Conservation (phyloP, 2,797 vertebrate genomes). For the Delichon dasypus region DNA sequence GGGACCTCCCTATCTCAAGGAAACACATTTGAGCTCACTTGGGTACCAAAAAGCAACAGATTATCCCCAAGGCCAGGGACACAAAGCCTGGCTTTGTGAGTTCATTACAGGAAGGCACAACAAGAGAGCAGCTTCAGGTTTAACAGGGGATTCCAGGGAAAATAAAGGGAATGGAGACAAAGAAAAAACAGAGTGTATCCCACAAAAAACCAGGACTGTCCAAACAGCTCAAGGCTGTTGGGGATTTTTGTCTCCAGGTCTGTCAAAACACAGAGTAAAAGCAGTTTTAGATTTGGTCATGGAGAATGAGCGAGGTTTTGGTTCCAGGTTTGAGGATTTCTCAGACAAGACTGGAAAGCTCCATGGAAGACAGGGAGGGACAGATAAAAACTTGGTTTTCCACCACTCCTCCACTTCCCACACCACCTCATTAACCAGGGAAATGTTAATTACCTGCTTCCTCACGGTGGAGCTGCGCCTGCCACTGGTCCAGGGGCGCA, state of each 20-base stretch:
- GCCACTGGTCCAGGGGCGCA: slow-evolving; percentile 68
- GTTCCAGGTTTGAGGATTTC: background rate
- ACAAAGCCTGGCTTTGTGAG: background rate
- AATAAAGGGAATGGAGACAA: background rate
- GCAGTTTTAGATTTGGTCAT: fast-evolving
- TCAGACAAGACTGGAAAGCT: background rate
- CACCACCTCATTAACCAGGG: fast-evolving
- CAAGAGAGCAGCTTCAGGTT: background rate
- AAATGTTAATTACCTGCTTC: slow-evolving; percentile 88
- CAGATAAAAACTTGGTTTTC: background rate
- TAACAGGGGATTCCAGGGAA: background rate
- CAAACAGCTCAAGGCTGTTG: background rate
- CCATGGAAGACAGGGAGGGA: background rate
- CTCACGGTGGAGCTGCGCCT: slow-evolving; percentile 88
- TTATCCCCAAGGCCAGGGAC: background rate
- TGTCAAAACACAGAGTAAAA: background rate
- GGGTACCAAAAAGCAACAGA: background rate
- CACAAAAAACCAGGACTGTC: background rate
- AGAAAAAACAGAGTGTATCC: background rate
- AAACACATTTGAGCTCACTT: background rate
- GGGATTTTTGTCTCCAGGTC: background rate
- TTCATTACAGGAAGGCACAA: background rate
- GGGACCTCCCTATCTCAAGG: background rate
- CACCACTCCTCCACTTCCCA: background rate
- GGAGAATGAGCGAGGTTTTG: fast-evolving